phyloP scores from a whole-genome alignment of 2,888 invertebrate species.

The Patella depressa region DNA sequence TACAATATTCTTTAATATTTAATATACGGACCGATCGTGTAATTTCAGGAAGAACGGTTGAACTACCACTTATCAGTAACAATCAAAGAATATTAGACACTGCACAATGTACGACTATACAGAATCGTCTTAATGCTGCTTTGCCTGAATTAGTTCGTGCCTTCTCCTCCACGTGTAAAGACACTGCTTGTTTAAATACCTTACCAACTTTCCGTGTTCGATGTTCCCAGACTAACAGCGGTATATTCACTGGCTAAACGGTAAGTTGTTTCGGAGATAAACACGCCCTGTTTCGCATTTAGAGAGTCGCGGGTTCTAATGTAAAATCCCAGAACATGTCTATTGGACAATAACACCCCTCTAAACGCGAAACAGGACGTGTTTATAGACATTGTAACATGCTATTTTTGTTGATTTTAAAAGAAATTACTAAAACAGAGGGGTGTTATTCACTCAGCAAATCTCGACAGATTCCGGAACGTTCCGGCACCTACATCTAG shows the following conservation, averaged over 20 bases:
- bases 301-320: too few species aligned
- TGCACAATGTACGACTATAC: neutral
- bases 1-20: too few species aligned
- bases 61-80: neutral
- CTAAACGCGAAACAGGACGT: too few species aligned
- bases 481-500: too few species aligned
- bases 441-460: too few species aligned
- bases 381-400: too few species aligned
- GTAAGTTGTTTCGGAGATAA: neutral
- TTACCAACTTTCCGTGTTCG: neutral
- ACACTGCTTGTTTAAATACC: neutral
- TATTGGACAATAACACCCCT: too few species aligned
- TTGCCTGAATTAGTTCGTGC: neutral
- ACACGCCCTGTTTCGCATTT: neutral
- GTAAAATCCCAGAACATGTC: too few species aligned
- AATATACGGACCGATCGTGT: too few species aligned
- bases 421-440: too few species aligned
- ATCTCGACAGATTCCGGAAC: too few species aligned
- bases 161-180: neutral
- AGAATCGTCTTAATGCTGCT: neutral
- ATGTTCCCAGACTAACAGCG: neutral
- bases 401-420: neutral
- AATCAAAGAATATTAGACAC: neutral
- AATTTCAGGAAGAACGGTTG: neutral
- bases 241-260: neutral